phyloP scores from a whole-genome alignment of 2,797 vertebrate genomes.

The Ibycter americanus region DNA sequence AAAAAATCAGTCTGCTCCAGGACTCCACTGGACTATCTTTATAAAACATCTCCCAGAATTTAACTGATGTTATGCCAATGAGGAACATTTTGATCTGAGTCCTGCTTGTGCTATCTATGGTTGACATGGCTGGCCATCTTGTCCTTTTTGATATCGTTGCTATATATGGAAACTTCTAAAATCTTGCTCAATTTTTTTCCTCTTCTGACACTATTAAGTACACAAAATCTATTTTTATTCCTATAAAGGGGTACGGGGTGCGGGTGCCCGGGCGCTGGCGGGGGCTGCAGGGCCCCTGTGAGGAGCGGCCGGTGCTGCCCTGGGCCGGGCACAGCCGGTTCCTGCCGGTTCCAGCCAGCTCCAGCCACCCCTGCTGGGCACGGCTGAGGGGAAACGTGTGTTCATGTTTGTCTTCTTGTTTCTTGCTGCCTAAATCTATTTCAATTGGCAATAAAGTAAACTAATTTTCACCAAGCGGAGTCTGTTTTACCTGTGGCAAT shows the following conservation, averaged over 20 bases:
- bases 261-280: accelerated
- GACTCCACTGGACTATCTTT: not conserved
- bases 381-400: not conserved
- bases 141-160: not conserved
- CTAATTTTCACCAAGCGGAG: too few species aligned
- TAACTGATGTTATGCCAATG: not conserved
- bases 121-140: not conserved
- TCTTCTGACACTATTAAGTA: not conserved
- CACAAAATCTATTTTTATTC: not conserved
- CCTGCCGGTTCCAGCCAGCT: accelerated
- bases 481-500: not conserved
- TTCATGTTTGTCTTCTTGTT: not conserved
- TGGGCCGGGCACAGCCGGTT: not conserved
- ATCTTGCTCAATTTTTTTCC: not conserved
- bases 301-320: too few species aligned
- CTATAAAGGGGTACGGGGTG: accelerated
- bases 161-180: not conserved
- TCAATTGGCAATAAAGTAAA: not conserved
- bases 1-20: not conserved
- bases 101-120: not conserved
- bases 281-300: not conserved
- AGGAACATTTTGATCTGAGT: not conserved
- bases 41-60: not conserved
- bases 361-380: accelerated
- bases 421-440: not conserved